Percentiles rank a stretch among this genome's conserved stretches.
phyloP scores from a whole-genome alignment of 2,888 invertebrate species.

The Hedychridium roseum region DNA sequence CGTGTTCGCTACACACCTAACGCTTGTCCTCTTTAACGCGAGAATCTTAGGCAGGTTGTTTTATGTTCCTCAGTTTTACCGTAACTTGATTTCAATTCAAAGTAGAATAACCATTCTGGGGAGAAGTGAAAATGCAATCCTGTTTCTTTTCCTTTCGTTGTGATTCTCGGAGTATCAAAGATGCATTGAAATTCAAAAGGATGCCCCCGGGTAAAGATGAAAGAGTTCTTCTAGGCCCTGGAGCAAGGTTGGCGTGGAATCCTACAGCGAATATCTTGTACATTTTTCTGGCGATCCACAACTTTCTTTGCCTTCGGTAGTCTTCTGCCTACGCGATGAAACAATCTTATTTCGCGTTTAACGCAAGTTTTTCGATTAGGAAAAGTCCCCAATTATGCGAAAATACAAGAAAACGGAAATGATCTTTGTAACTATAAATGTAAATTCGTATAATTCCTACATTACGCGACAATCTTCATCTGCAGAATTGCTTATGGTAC shows the following conservation, averaged over 20 bases:
- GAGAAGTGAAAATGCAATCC: constrained; percentile 24
- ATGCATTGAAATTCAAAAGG: constrained; percentile 41
- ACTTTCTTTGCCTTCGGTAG: constrained; percentile 14
- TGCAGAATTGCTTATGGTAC: too few relatives aligned
- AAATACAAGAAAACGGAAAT: too few relatives aligned
- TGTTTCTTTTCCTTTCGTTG: constrained; percentile 18
- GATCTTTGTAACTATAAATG: background rate
- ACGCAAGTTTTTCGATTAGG: too few relatives aligned
- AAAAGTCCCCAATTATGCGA: too few relatives aligned
- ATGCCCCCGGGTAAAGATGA: constrained; percentile 14
- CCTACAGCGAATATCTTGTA: too few relatives aligned
- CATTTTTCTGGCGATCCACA: constrained; percentile 12
- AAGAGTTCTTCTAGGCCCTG: constrained; percentile 23
- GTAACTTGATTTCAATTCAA: constrained; percentile 17
- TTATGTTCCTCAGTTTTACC: constrained; percentile 8
- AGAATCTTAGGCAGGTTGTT: too few relatives aligned
- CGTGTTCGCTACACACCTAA: too few relatives aligned
- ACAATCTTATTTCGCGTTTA: too few relatives aligned
- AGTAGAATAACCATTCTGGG: constrained; percentile 2
- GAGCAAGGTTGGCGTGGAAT: constrained; percentile 12
- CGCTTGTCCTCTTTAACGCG: too few relatives aligned
- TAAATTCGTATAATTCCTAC: background rate
- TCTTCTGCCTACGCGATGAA: background rate
- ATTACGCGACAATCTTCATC: too few relatives aligned
- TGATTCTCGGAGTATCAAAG: constrained; percentile 33